A percentile compares a stretch with the other conserved stretches of the same genome.
These are phyloP conservation scores for Rhinoraja longicauda DNA, from an alignment of 2,797 vertebrate species.

Conservation along the genomic window DNA sequence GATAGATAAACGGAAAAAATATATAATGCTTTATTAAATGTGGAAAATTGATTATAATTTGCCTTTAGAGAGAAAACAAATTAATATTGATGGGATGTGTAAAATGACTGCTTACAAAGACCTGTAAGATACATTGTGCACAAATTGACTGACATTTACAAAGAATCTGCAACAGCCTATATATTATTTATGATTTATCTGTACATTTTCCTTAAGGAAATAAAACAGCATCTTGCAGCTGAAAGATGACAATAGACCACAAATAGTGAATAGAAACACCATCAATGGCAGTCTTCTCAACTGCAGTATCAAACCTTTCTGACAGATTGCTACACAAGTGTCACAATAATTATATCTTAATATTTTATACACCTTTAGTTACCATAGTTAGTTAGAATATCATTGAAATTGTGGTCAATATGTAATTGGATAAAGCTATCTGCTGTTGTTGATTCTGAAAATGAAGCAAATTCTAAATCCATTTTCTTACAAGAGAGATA, in stretches of 20 bases:
- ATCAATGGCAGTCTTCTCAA: background rate
- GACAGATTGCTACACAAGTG: conserved; percentile 6
- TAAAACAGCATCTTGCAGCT: background rate
- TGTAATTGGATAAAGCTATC: background rate
- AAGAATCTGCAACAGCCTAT: background rate
- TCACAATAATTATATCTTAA: background rate
- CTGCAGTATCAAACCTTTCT: conserved; percentile 6
- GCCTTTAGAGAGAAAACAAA: background rate
- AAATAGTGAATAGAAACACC: background rate
- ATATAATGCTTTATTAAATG: background rate
- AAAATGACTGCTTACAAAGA: background rate
- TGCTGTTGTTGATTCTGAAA: background rate
- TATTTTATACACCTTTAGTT: background rate
- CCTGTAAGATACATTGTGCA: background rate
- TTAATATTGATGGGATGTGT: background rate
- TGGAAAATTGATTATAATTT: background rate
- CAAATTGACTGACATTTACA: background rate
- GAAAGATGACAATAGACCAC: conserved; percentile 1
- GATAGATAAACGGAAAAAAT: background rate
- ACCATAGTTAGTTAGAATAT: background rate
- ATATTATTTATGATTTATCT: conserved; percentile 27
- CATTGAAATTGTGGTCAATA: background rate
- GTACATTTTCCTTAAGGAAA: background rate
- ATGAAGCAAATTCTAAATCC: background rate
- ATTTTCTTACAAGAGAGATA: background rate